Base-by-base conservation (phyloP, 1,140 invertebrate genomes). In the Melanaphis sacchari region DNA sequence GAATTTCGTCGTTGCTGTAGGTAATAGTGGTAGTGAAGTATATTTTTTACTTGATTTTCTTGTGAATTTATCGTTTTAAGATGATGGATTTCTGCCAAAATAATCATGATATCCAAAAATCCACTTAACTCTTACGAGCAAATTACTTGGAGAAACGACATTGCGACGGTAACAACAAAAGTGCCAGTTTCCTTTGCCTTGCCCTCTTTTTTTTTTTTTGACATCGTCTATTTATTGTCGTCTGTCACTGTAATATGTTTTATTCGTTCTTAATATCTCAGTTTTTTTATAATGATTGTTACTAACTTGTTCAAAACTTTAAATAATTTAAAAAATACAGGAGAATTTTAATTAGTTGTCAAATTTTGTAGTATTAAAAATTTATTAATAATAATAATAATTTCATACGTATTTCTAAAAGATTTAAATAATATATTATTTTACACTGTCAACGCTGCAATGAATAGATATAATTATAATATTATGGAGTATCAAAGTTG, bases 61-160 rank as follows among this genome's bases (percentile, higher is more conserved):
- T 52, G 88, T 38, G 52, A 7, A 54, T 89, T 54, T 54, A 89
- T 89, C 36, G 88, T 40, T 38, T 22, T 52, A n/a, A 40, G 54
- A 90, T 90, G 89, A 90, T 90, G 89, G 89, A 90, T 66, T 59
- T 59, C 36, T 41, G 89, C 89, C 89, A 90, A 90, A 90, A 89
- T 4, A 41, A 59, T 26, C 49, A 43, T n/a, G 31, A 90, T 90
- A 90, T 90, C 89, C 89, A 90, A 90, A 90, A 90, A 90, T 90
- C 89, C 89, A 90, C 89, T 90, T 90, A 66, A 90, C 52, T 89
- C 88, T 38, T 54, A 90, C 52, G 22, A 90, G 38, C 54, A 36
- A 90, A 66, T 90, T 89, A 89, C 88, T 89, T 21, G n/a, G 36
- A 38, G 49, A 88, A 18, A 38, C n/a, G 88, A 89, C 43, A 21